These are phyloP conservation scores for Lasioglossum figueresi DNA, from an alignment of 2,888 invertebrate genomes.

Conservation along the genomic window DNA sequence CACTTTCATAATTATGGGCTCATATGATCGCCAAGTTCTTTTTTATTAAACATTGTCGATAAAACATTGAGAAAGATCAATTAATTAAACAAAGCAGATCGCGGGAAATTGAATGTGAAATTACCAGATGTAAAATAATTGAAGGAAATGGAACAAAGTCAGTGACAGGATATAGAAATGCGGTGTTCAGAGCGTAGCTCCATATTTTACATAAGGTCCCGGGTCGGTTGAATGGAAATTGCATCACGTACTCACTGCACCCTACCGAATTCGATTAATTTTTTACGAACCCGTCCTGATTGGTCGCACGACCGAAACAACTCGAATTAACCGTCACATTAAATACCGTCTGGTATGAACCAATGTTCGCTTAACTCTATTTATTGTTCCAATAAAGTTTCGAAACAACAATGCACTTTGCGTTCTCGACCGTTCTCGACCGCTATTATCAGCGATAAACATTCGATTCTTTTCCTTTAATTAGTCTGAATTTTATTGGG, in stretches of 20 bases:
- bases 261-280: constrained; percentile 54
- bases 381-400: constrained; percentile 17
- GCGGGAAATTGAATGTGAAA: not conserved
- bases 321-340: constrained; percentile 55
- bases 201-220: constrained; percentile 52
- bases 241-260: constrained; percentile 54
- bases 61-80: too few relatives aligned
- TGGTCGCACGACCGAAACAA: not conserved
- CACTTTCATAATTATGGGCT: too few relatives aligned
- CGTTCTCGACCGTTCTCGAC: not conserved
- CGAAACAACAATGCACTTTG: constrained; percentile 1
- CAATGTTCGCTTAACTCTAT: constrained; percentile 22
- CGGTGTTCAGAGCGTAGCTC: not conserved
- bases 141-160: not conserved
- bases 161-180: not conserved
- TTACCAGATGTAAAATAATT: not conserved
- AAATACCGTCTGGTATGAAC: constrained; percentile 26
- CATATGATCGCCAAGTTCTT: too few relatives aligned
- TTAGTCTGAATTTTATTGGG: not conserved
- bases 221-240: constrained; percentile 40
- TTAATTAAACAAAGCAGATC: not conserved
- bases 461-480: not conserved
- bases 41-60: too few relatives aligned
- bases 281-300: not conserved
- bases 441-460: not conserved